These are phyloP conservation scores for Oncopeltus fasciatus DNA, from an alignment of 1,140 invertebrate genomes.

Conservation along the genomic window DNA sequence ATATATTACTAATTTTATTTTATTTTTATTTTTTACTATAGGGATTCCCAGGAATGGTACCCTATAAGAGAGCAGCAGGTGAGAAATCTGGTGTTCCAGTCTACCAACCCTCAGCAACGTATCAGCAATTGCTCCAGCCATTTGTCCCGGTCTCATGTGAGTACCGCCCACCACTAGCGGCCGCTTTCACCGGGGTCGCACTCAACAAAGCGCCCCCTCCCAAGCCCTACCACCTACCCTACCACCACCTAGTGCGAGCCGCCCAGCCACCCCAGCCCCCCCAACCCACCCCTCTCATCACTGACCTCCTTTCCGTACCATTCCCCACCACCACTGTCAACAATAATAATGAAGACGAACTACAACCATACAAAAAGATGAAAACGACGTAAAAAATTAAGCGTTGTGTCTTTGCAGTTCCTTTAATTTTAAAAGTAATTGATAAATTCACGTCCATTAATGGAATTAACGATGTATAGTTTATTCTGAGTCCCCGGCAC, in stretches of 20 bases:
- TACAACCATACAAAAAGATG: conserved; percentile 74
- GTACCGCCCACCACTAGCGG: conserved; percentile 37
- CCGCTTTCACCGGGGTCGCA: conserved; percentile 36
- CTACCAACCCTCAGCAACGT: conserved; percentile 85
- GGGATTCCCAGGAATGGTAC: conserved; percentile 86
- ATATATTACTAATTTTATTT: background rate
- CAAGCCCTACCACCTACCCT: conserved; percentile 23
- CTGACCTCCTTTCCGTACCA: conserved; percentile 25
- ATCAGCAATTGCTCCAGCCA: conserved; percentile 91
- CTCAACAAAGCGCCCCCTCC: conserved; percentile 32
- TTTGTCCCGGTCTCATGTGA: conserved; percentile 86
- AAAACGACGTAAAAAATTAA: conserved; percentile 55
- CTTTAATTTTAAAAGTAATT: background rate
- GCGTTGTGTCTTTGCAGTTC: conserved; percentile 7
- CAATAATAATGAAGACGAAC: conserved; percentile 40
- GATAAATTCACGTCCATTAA: conserved; percentile 2
- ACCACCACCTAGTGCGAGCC: conserved; percentile 26
- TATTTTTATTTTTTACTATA: conserved; percentile 34
- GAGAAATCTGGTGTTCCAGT: conserved; percentile 87
- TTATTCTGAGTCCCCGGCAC: background rate
- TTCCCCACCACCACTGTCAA: conserved; percentile 20
- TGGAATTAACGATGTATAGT: background rate
- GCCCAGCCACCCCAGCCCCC: conserved; percentile 25
- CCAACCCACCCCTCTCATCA: conserved; percentile 25
- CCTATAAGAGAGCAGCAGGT: conserved; percentile 83